Conservation (phyloP, 2,113 vertebrate species). For the Malaclemys terrapin region DNA sequence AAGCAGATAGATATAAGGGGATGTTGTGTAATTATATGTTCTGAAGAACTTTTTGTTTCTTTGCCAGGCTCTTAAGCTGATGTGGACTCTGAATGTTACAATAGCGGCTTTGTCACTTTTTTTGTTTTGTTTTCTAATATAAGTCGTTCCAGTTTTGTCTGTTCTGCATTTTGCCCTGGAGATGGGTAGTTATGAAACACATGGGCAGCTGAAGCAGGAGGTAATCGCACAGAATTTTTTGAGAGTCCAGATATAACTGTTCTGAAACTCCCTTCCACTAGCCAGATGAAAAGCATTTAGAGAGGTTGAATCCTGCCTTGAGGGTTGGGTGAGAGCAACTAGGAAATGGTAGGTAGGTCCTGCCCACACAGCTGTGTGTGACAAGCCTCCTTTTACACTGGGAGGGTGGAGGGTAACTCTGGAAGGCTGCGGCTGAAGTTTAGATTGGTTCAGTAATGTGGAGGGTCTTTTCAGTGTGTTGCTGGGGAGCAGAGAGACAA, state of each 20-base stretch:
- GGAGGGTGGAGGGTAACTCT: neutral
- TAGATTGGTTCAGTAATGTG: neutral
- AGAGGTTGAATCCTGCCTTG: neutral
- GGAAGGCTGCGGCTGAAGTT: rapidly evolving
- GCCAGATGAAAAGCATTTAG: neutral
- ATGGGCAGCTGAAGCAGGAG: neutral
- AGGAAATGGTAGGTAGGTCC: neutral
- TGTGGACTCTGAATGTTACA: rapidly evolving
- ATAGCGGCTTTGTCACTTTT: rapidly evolving
- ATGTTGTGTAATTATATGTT: neutral
- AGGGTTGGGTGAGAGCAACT: neutral
- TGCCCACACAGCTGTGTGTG: neutral
- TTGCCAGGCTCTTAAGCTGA: neutral
- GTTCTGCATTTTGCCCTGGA: neutral
- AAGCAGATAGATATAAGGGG: neutral
- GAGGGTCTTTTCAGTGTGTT: neutral
- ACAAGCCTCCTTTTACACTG: neutral
- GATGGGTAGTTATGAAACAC: neutral
- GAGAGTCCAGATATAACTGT: neutral
- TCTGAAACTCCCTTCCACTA: neutral
- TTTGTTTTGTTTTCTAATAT: neutral
- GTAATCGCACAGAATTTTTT: neutral
- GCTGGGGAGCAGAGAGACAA: rapidly evolving
- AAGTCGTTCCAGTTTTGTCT: neutral
- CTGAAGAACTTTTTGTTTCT: neutral